Evolutionary conservation across 2,888 invertebrate genomes (phyloP).

Genomic region (Congeria kusceri): DNA sequence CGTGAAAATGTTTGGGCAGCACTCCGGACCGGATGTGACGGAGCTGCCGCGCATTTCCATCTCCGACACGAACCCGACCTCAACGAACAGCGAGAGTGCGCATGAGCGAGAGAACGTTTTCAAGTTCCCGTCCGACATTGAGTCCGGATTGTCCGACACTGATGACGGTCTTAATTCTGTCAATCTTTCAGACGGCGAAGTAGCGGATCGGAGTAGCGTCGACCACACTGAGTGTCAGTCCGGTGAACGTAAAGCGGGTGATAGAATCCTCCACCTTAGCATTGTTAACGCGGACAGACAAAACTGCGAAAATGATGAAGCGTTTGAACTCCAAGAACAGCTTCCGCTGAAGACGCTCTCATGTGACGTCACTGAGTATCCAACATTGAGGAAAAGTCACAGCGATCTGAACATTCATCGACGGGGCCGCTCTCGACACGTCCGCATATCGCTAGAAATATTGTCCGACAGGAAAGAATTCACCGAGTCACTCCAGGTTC

Average conservation of each 20-base stretch:
- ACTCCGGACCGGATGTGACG: not conserved
- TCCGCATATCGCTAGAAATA: too few species aligned
- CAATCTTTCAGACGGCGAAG: not conserved
- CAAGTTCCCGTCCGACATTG: slow-evolving; percentile 40
- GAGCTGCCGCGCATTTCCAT: slow-evolving; percentile 39
- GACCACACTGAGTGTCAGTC: too few species aligned
- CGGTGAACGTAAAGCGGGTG: too few species aligned
- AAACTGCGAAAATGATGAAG: not conserved
- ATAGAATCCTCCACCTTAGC: too few species aligned
- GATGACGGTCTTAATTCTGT: slow-evolving; percentile 23
- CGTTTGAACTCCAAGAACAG: not conserved
- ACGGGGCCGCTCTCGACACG: too few species aligned
- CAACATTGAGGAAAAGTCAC: too few species aligned
- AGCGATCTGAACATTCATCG: too few species aligned
- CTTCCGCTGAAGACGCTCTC: too few species aligned
- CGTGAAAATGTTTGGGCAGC: slow-evolving; percentile 49
- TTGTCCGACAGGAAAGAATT: too few species aligned
- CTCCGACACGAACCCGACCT: not conserved
- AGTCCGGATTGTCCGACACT: slow-evolving; percentile 54
- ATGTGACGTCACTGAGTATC: too few species aligned
- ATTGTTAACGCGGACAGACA: not conserved
- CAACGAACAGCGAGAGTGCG: not conserved
- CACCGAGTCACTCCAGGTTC: too few species aligned
- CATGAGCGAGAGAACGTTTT: slow-evolving; percentile 15
- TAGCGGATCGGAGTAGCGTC: too few species aligned